Evolutionary conservation across 2,797 vertebrate species (phyloP).

Genomic region (Gorsachius magnificus): DNA sequence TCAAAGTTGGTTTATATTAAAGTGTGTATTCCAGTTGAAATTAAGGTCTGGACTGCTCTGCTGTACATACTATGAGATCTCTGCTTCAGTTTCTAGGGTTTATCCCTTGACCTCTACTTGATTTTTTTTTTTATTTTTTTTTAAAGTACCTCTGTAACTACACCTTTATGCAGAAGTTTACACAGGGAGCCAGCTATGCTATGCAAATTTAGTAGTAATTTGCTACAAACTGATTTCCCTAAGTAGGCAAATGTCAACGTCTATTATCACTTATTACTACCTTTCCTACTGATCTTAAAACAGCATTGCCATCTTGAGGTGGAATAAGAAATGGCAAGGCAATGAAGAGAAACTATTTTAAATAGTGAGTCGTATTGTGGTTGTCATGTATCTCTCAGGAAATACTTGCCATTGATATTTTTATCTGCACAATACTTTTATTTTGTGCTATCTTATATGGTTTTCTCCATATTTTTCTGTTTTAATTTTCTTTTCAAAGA

Average conservation of each 20-base stretch:
- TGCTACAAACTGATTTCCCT: not conserved
- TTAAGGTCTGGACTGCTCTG: not conserved
- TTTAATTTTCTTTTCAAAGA: not conserved
- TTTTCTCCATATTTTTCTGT: not conserved
- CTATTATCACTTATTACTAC: accelerated
- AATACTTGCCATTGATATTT: not conserved
- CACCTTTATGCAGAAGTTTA: not conserved
- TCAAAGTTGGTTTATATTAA: not conserved
- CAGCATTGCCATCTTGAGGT: slow-evolving; percentile 47
- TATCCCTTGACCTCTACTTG: not conserved
- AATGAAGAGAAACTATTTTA: not conserved
- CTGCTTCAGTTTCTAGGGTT: not conserved
- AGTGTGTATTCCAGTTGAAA: not conserved
- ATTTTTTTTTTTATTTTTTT: not conserved
- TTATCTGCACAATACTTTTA: not conserved
- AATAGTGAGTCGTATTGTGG: not conserved
- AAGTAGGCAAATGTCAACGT: not conserved
- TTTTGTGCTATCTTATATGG: not conserved
- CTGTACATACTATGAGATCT: not conserved
- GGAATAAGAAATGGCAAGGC: not conserved
- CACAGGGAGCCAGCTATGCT: not conserved
- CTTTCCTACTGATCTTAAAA: not conserved
- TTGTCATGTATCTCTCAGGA: not conserved
- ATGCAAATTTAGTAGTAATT: not conserved
- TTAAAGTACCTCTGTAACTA: not conserved